Evolutionary conservation across 2,113 vertebrate genomes (phyloP).

Genomic region (Urocynchramus pylzowi): DNA sequence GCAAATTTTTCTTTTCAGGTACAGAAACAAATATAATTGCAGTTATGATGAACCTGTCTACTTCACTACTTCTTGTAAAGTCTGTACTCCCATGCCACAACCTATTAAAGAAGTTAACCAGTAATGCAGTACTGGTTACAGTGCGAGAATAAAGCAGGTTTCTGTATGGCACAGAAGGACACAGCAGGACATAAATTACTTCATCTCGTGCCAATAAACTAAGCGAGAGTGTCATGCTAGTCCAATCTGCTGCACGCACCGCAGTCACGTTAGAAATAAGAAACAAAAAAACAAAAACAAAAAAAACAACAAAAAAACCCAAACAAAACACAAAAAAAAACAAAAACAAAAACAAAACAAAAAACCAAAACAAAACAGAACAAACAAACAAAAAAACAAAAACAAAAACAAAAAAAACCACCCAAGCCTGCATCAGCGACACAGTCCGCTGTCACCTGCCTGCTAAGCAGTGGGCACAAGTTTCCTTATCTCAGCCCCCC

Average conservation of each 20-base stretch:
- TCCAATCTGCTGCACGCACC: not conserved
- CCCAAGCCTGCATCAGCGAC: not conserved
- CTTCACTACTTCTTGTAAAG: not conserved
- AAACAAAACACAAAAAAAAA: too few species aligned
- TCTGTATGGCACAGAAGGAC: not conserved
- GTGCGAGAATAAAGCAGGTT: not conserved
- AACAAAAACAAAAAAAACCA: too few species aligned
- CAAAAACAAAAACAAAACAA: too few species aligned
- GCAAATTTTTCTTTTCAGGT: not conserved
- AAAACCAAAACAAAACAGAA: too few species aligned
- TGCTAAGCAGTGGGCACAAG: not conserved
- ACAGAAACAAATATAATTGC: not conserved
- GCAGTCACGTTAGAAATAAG: not conserved
- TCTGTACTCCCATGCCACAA: not conserved
- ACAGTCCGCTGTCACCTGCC: not conserved
- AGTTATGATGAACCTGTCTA: not conserved
- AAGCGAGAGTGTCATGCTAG: not conserved
- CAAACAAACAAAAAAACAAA: too few species aligned
- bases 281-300: too few species aligned
- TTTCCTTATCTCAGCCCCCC: accelerated
- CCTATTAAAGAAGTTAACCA: not conserved
- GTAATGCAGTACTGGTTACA: not conserved
- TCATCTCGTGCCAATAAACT: not conserved
- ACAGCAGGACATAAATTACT: not conserved
- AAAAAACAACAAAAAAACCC: too few species aligned